These are phyloP conservation scores for Athalia rosae DNA, from an alignment of 2,888 invertebrate species.

Conservation along the genomic window DNA sequence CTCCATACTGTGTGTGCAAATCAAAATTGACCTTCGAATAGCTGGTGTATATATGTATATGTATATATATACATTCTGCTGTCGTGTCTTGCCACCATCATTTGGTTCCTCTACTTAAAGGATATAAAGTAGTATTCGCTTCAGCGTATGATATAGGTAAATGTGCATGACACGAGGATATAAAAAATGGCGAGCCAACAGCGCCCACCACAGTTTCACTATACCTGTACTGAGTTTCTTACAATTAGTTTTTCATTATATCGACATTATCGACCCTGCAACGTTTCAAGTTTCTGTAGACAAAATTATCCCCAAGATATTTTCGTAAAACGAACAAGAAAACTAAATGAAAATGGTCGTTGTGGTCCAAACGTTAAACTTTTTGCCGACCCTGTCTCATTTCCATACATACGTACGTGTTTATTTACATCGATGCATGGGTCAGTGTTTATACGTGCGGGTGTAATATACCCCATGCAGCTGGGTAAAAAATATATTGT, in stretches of 20 bases:
- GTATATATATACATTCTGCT: not conserved
- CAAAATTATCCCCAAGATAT: not conserved
- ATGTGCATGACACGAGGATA: not conserved
- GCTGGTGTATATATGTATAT: too few relatives aligned
- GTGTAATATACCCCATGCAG: not conserved
- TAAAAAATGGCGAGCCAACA: not conserved
- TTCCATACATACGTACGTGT: too few relatives aligned
- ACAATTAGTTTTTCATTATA: not conserved
- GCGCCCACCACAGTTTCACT: not conserved
- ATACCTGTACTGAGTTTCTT: not conserved
- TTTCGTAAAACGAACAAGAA: not conserved
- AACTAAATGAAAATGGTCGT: not conserved
- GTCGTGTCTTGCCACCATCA: constrained; percentile 17
- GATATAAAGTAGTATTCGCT: not conserved
- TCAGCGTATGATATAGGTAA: constrained; percentile 6
- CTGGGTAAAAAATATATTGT: too few relatives aligned
- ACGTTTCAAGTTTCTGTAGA: constrained; percentile 3
- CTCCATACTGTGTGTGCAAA: not conserved
- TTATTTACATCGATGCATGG: too few relatives aligned
- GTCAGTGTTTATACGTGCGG: not conserved
- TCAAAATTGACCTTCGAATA: not conserved
- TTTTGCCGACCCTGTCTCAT: too few relatives aligned
- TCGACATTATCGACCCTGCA: constrained; percentile 5
- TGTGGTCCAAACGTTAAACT: too few relatives aligned
- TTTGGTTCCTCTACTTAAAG: constrained; percentile 19